Percentiles rank a stretch among this genome's conserved stretches.
These are phyloP conservation scores for Chelon labrosus DNA, from an alignment of 2,797 vertebrate species.

Conservation along the genomic window DNA sequence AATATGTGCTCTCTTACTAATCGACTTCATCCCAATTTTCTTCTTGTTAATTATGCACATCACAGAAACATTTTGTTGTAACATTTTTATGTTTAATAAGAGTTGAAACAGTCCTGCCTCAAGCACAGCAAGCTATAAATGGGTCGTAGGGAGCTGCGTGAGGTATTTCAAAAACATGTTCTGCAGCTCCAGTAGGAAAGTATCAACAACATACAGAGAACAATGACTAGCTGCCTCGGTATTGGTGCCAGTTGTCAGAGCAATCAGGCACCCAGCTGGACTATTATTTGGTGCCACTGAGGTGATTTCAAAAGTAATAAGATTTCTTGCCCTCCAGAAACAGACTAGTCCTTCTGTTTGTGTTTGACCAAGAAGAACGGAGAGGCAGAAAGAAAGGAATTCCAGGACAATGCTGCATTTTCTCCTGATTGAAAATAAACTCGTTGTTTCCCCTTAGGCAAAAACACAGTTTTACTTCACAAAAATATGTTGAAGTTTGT, in stretches of 20 bases:
- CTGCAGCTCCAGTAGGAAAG: slow-evolving; percentile 34
- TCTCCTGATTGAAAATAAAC: slow-evolving; percentile 78
- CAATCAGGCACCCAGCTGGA: slow-evolving; percentile 82
- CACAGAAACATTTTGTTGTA: neutral
- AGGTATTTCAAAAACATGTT: slow-evolving; percentile 16
- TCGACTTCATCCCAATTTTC: no score
- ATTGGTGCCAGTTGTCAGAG: slow-evolving; percentile 73
- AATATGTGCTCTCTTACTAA: no score
- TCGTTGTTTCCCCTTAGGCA: slow-evolving; percentile 63
- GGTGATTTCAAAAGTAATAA: slow-evolving; percentile 83
- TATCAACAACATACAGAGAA: slow-evolving; percentile 48
- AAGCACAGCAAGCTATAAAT: slow-evolving; percentile 10
- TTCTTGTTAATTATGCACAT: neutral
- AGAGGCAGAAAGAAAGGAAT: slow-evolving; percentile 55
- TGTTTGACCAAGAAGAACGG: slow-evolving; percentile 72
- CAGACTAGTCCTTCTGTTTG: slow-evolving; percentile 60
- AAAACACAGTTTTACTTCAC: slow-evolving; percentile 51
- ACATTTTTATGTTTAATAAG: neutral
- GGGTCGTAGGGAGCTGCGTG: slow-evolving; percentile 17
- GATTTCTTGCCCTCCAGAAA: slow-evolving; percentile 81
- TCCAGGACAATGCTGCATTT: slow-evolving; percentile 58
- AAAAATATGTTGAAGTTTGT: slow-evolving; percentile 13
- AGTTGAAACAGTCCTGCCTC: neutral
- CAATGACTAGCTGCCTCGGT: slow-evolving; percentile 52
- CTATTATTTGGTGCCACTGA: slow-evolving; percentile 78